phyloP scores from a whole-genome alignment of 2,113 vertebrate species.

The Cryptomyrus ogoouensis region DNA sequence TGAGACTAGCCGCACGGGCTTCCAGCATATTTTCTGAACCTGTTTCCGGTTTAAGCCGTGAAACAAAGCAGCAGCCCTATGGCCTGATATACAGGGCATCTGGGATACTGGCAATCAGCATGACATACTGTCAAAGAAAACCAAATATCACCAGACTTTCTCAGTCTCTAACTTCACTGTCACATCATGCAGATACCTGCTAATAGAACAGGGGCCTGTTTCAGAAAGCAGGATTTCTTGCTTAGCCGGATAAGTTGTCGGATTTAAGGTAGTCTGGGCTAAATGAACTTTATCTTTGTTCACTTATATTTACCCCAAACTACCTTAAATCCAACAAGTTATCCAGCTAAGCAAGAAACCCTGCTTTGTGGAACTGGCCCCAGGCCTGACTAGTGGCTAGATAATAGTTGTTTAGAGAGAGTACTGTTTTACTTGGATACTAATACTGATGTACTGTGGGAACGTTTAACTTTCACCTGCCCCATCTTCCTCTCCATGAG shows the following conservation, averaged over 20 bases:
- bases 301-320: too few species aligned
- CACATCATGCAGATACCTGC: not conserved
- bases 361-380: too few species aligned
- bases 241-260: too few species aligned
- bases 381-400: not conserved
- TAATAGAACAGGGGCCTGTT: not conserved
- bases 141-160: not conserved
- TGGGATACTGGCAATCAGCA: not conserved
- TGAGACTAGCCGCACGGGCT: not conserved
- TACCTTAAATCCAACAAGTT: too few species aligned
- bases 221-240: too few species aligned
- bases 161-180: not conserved
- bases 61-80: not conserved
- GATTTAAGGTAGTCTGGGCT: too few species aligned
- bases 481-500: not conserved
- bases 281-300: too few species aligned
- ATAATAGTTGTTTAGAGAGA: not conserved
- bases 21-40: not conserved
- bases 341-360: too few species aligned
- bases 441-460: not conserved
- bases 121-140: not conserved
- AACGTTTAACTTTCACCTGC: not conserved
- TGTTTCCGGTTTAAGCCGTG: not conserved
- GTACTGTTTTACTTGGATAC: not conserved
- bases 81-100: not conserved